Conservation (phyloP, 2,113 vertebrate genomes). For the Myiagra hebetior region DNA sequence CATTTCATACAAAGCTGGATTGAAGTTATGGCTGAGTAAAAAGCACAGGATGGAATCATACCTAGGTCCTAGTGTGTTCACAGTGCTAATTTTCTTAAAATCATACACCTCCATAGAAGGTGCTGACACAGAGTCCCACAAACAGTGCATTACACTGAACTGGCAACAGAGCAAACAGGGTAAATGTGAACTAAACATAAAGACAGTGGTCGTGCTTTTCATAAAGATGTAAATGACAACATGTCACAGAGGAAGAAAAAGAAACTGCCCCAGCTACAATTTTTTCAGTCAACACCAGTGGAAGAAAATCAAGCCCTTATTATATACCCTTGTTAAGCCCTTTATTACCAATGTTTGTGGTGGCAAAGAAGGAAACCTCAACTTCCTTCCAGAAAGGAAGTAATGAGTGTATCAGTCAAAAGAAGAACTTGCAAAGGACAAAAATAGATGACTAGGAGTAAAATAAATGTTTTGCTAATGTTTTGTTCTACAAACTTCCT, state of each 20-base stretch:
- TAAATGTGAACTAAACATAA: background rate
- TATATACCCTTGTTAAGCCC: background rate
- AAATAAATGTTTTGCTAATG: background rate
- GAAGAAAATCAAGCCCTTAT: background rate
- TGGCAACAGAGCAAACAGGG: background rate
- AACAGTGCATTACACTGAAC: background rate
- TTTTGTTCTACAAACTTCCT: background rate
- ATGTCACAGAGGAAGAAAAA: background rate
- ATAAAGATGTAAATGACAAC: background rate
- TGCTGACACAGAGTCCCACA: background rate
- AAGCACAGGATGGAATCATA: background rate
- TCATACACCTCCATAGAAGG: background rate
- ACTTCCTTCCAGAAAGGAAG: background rate
- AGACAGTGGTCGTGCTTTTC: background rate
- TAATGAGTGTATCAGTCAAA: background rate
- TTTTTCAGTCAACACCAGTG: background rate
- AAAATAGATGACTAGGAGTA: background rate
- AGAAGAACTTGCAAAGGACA: background rate
- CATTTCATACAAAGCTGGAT: background rate
- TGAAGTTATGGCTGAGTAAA: background rate
- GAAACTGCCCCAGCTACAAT: background rate
- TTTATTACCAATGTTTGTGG: background rate
- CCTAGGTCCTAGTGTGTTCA: background rate
- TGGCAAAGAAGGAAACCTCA: background rate
- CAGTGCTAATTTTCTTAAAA: background rate